Conservation (phyloP, 2,113 vertebrate species). For the Petroica traversi region DNA sequence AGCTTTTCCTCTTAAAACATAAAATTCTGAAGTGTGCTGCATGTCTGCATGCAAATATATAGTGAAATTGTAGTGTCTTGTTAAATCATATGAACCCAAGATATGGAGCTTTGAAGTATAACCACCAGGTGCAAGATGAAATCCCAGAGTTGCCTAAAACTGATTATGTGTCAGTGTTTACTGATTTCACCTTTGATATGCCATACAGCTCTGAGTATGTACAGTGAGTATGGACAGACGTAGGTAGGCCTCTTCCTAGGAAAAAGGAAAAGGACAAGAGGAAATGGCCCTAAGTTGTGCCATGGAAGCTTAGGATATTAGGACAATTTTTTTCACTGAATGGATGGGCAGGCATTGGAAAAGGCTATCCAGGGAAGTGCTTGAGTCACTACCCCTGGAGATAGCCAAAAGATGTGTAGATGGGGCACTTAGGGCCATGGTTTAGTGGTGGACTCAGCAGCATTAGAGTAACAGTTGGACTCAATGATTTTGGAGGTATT, state of each 20-base stretch:
- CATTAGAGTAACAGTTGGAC: background rate
- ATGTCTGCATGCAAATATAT: background rate
- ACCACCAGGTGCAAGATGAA: background rate
- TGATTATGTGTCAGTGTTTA: background rate
- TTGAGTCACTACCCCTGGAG: background rate
- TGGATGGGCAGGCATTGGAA: background rate
- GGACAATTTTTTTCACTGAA: background rate
- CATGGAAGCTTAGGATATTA: background rate
- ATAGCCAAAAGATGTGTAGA: background rate
- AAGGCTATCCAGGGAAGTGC: background rate
- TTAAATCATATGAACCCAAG: background rate
- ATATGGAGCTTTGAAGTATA: background rate
- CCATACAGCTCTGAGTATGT: background rate
- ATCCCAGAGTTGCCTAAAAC: background rate
- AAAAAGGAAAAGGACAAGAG: background rate
- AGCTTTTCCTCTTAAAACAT: background rate
- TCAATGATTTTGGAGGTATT: background rate
- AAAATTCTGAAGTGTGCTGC: background rate
- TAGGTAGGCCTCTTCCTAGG: background rate
- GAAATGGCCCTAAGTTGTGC: background rate
- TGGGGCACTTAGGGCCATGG: background rate
- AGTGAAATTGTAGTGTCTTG: background rate
- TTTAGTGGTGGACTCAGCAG: background rate
- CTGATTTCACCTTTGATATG: background rate
- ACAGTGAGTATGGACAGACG: background rate